Conservation (phyloP, 1,140 invertebrate genomes). For the Drosophila jambulina region DNA sequence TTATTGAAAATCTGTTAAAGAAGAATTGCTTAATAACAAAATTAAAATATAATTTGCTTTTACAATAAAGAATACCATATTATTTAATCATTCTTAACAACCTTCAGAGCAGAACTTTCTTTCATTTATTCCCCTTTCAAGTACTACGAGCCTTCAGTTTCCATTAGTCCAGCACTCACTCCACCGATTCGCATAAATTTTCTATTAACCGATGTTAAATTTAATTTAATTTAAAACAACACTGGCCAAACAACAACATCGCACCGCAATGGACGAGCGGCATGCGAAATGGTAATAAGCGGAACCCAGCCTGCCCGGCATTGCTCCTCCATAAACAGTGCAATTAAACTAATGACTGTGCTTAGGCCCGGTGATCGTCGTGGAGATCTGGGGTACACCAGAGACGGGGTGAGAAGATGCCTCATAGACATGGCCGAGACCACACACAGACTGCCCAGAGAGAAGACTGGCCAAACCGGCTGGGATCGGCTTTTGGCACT, state of each 20-base stretch:
- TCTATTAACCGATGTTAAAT: conserved; percentile 80
- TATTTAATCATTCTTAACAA: not conserved
- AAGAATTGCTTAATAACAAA: not conserved
- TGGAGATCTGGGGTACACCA: not conserved
- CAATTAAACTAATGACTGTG: conserved; percentile 84
- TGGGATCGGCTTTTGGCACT: conserved; percentile 68
- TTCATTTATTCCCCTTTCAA: conserved; percentile 37
- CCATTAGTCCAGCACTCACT: conserved; percentile 3
- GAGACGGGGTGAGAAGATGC: conserved; percentile 9
- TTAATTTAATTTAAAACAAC: conserved; percentile 81
- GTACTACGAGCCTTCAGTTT: not conserved
- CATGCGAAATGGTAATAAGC: conserved; percentile 75
- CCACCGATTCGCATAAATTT: conserved; percentile 51
- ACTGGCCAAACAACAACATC: conserved; percentile 54
- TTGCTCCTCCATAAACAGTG: conserved; percentile 72
- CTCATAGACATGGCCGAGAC: conserved; percentile 59
- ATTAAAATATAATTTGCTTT: not conserved
- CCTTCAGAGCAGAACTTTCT: conserved; percentile 14
- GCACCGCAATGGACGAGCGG: conserved; percentile 53
- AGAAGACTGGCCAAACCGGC: conserved; percentile 51
- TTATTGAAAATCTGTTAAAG: not conserved
- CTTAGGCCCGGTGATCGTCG: conserved; percentile 41
- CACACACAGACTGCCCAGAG: conserved; percentile 58
- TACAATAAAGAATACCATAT: not conserved
- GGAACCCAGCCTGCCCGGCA: conserved; percentile 36